These are phyloP conservation scores for Corydoras sp. DNA, from an alignment of 2,113 vertebrate genomes.

Conservation along the genomic window DNA sequence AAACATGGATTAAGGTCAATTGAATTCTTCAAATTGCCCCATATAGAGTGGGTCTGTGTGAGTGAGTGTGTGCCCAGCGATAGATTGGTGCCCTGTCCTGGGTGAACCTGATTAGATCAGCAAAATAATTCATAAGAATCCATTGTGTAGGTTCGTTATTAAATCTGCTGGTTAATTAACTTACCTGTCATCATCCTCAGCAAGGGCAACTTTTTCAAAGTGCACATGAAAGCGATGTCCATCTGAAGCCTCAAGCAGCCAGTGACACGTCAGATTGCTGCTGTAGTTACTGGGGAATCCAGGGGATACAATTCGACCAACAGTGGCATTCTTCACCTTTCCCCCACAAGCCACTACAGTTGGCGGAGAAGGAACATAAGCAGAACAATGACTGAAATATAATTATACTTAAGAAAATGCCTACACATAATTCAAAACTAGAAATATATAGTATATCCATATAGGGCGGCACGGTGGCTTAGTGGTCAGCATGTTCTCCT, in stretches of 20 bases:
- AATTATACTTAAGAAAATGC: no score
- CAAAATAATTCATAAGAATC: no score
- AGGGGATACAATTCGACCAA: constrained; percentile 83
- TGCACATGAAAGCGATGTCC: constrained; percentile 85
- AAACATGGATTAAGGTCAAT: no score
- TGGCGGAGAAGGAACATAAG: not conserved
- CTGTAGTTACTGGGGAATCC: constrained; percentile 96
- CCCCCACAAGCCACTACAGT: constrained; percentile 80
- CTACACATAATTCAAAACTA: no score
- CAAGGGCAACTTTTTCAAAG: constrained; percentile 95
- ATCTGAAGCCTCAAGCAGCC: constrained; percentile 83
- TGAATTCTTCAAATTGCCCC: no score
- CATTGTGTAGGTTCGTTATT: not conserved
- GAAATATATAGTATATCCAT: no score
- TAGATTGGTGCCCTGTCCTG: no score
- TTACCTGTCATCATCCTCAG: constrained; percentile 96
- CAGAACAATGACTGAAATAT: not conserved
- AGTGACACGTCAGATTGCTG: constrained; percentile 96
- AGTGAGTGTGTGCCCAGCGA: no score
- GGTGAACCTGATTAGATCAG: no score
- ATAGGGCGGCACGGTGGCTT: no score
- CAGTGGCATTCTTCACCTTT: constrained; percentile 81
- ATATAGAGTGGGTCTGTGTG: no score
- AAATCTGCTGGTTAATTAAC: not conserved
- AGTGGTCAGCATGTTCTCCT: no score